Conservation (phyloP, 2,888 invertebrate genomes). For the Actias luna region DNA sequence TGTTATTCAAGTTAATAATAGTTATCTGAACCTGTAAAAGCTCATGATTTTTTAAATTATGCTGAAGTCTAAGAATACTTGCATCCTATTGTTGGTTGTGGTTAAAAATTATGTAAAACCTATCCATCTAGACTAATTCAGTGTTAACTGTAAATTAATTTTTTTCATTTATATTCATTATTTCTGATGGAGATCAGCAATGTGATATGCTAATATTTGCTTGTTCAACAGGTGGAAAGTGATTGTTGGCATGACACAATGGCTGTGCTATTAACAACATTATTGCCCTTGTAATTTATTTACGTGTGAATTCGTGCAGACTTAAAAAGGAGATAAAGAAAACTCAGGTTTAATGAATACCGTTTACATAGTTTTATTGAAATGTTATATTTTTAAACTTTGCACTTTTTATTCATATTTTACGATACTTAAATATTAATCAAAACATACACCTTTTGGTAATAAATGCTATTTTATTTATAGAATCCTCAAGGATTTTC, state of each 20-base stretch:
- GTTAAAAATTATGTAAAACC: too few relatives aligned
- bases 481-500: conserved; percentile 64
- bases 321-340: conserved; percentile 40
- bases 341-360: conserved; percentile 64
- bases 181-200: not conserved
- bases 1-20: too few relatives aligned
- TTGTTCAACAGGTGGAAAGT: conserved; percentile 53
- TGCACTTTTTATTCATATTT: conserved; percentile 74
- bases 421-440: conserved; percentile 74
- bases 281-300: conserved; percentile 42
- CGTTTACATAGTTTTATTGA: conserved; percentile 80
- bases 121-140: too few relatives aligned
- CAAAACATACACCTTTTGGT: conserved; percentile 79
- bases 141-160: not conserved
- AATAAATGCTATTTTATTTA: conserved; percentile 79
- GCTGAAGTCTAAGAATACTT: too few relatives aligned
- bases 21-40: too few relatives aligned
- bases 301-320: conserved; percentile 15
- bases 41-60: too few relatives aligned
- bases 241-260: conserved; percentile 55
- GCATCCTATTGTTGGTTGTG: too few relatives aligned
- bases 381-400: conserved; percentile 79
- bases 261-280: conserved; percentile 36
- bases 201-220: conserved; percentile 3
- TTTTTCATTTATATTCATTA: not conserved